A percentile compares a stretch with the other conserved stretches of the same genome.
Evolutionary conservation across 2,113 vertebrate species (phyloP).

Genomic region (Neogobius melanostomus): DNA sequence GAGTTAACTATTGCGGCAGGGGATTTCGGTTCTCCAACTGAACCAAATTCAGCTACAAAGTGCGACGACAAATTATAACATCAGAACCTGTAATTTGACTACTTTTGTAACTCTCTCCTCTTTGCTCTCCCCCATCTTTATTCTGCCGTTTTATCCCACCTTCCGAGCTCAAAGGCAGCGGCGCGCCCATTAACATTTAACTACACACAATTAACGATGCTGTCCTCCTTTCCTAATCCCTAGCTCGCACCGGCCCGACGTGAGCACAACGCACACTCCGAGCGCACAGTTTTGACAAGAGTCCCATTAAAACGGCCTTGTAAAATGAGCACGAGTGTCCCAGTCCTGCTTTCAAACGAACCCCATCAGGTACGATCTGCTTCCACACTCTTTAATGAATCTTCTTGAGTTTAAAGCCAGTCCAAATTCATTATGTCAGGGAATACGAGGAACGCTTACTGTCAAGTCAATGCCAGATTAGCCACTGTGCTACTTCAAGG

Average conservation of each 20-base stretch:
- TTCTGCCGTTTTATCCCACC: slow-evolving; percentile 18
- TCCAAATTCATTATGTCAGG: slow-evolving; percentile 55
- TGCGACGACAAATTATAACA: not conserved
- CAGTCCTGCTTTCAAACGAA: slow-evolving; percentile 31
- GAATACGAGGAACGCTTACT: slow-evolving; percentile 30
- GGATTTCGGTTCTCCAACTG: too few species aligned
- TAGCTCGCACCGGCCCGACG: slow-evolving; percentile 11
- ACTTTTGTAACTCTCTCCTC: not conserved
- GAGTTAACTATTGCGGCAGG: too few species aligned
- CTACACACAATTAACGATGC: slow-evolving; percentile 50
- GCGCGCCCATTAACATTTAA: slow-evolving; percentile 50
- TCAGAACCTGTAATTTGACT: not conserved
- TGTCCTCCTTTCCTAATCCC: slow-evolving; percentile 33
- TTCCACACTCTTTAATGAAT: slow-evolving; percentile 21
- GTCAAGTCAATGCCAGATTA: slow-evolving; percentile 1
- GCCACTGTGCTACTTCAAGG: not conserved
- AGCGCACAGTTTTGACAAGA: slow-evolving; percentile 45
- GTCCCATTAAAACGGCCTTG: slow-evolving; percentile 52
- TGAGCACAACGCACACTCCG: slow-evolving; percentile 18
- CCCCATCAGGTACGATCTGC: slow-evolving; percentile 38
- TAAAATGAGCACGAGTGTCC: slow-evolving; percentile 46
- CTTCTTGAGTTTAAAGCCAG: slow-evolving; percentile 42
- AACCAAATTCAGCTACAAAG: too few species aligned
- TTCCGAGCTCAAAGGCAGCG: slow-evolving; percentile 35
- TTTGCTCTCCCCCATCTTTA: slow-evolving; percentile 1